Evolutionary conservation across 2,113 vertebrate species (phyloP), one percentile per base, ranked within the genome.

Genomic region (Hepsetus odoe): DNA sequence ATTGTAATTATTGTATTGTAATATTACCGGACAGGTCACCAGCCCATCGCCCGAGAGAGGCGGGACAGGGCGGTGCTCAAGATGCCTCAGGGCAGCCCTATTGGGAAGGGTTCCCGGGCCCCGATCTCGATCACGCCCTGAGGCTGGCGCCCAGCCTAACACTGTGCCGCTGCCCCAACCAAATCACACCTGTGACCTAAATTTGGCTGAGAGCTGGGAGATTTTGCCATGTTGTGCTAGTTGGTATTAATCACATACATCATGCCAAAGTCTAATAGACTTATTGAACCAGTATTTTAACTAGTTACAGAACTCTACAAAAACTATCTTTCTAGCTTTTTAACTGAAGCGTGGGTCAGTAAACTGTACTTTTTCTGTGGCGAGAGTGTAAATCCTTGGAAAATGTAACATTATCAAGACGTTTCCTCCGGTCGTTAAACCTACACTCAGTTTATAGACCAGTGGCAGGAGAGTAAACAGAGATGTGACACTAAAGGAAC

Each of bases 381-480:
- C 40, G 64, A 32, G 35, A 74, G 59, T n/a, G n/a, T 74, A 81
- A 84, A 82, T 84, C 32, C 66, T 83, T 7, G 20, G 55, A 75
- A 42, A 59, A 59, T 85, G 40, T 58, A 85, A 71, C 82, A 88
- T 81, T 85, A 85, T 88, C 87, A 88, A 75, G 30, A 72, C 22
- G 72, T 70, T 80, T 89, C 86, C 83, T 81, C 42, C 80, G 82
- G 77, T 82, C 81, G 83, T 88, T 83, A 83, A 71, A 88, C 85
- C 72, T 86, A 82, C 81, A 38, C 59, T 82, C 42, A 76, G 86
- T 92, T 92, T 90, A 92, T 82, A 89, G 73, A 80, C 58, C 56
- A 44, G 80, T 88, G 89, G 73, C 87, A 85, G 85, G 74, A 74
- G 56, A 88, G 88, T 91, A 92, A 92, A 90, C 87, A 78, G 80